Conservation (phyloP, 2,888 invertebrate genomes). For the Mongoloraphidia duomilia region DNA sequence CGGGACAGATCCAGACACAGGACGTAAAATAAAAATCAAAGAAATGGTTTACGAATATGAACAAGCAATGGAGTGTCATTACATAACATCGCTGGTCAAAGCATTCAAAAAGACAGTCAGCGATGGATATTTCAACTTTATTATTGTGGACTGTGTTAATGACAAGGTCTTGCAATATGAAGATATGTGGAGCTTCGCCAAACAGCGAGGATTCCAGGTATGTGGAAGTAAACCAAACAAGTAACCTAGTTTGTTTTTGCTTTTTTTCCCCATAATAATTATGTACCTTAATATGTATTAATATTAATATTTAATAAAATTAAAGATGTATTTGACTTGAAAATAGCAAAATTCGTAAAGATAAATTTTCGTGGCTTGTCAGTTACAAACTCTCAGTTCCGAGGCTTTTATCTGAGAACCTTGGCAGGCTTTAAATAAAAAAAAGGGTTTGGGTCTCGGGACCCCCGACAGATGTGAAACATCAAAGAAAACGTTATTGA, state of each 20-base stretch:
- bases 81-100: constrained; percentile 67
- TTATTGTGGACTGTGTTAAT: constrained; percentile 86
- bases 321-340: no score
- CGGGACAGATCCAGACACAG: constrained; percentile 52
- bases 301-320: no score
- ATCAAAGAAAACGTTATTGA: no score
- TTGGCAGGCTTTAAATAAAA: no score
- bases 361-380: no score
- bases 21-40: constrained; percentile 52
- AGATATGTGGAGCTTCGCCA: constrained; percentile 78
- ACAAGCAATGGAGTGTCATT: constrained; percentile 64
- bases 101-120: constrained; percentile 82
- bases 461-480: no score
- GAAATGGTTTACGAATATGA: constrained; percentile 84
- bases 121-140: constrained; percentile 82
- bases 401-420: not conserved
- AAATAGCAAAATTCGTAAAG: no score
- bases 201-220: constrained; percentile 74
- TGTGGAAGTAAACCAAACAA: constrained; percentile 8
- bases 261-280: no score
- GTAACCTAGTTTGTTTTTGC: not conserved
- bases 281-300: no score
- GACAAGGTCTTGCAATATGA: constrained; percentile 67
- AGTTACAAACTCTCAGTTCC: no score
- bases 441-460: no score